Evolutionary conservation across 2,888 invertebrate genomes (phyloP), one percentile per base, ranked within the genome.

Genomic region (Bruchidius siliquastri): DNA sequence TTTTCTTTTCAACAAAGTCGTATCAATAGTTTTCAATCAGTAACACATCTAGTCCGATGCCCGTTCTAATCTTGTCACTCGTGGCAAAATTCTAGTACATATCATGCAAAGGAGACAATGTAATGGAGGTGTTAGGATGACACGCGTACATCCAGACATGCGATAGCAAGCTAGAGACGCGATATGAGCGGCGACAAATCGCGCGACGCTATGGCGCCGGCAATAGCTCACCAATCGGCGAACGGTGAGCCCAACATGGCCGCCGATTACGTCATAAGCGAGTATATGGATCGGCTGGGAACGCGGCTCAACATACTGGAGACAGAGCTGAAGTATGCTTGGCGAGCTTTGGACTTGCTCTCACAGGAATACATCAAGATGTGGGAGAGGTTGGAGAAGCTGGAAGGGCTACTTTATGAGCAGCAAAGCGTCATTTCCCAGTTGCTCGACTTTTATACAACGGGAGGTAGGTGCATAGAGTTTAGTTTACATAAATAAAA

Each of bases 331-430:
- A 94, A 96, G 83, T 96, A 96, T 84, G 96, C 97, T 21, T 97
- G 96, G 96, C 90, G 96, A 78, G 96, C 96, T 1, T 88, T 97
- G 73, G 96, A 97, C 84, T 89, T 97, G 72, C 90, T 97, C 49
- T 96, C 96, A 67, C 95, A 95, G 83, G 97, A 97, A 85, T 97
- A 96, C 83, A 94, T 96, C 72, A 94, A 95, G 85, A 97, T 97
- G 94, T 97, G 96, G 96, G 94, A 95, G 83, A 89, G 96, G 69
- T 88, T 97, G 75, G 96, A 97, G 83, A 94, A 96, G 85, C 88
- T 97, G 30, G 96, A 97, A 85, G 91, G 94, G 22, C 90, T 96
- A 76, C 90, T 96, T 2, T 92, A 93, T 85, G 96, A 96, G 84
- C 97, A 97, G 85, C 96, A 96, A 85, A 93, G 94, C 80, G 96